phyloP scores from a whole-genome alignment of 2,113 vertebrate genomes.

The Pelecanoides urinatrix region DNA sequence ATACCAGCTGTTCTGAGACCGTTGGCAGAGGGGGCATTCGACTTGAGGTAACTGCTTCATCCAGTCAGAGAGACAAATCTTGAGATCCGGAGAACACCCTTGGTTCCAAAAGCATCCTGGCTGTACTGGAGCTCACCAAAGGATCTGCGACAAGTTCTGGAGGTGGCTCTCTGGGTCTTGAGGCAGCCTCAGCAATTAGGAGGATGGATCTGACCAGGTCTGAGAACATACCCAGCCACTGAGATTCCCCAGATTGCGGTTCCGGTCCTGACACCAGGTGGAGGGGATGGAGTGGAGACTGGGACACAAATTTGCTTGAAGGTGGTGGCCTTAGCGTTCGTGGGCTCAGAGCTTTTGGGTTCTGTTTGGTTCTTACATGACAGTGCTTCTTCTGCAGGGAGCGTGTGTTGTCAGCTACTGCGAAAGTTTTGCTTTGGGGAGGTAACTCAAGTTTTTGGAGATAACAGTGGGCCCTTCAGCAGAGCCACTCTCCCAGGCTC shows the following conservation, averaged over 20 bases:
- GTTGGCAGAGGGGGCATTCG: too few species aligned
- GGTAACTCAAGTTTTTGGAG: not conserved
- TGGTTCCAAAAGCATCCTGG: not conserved
- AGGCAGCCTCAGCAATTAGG: not conserved
- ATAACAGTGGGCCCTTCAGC: rapidly evolving
- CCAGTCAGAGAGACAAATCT: not conserved
- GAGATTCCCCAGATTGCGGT: too few species aligned
- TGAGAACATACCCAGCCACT: not conserved
- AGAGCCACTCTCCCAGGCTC: too few species aligned
- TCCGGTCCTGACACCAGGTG: rapidly evolving
- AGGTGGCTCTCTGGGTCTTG: not conserved
- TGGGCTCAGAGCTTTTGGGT: not conserved
- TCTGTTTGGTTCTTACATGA: not conserved
- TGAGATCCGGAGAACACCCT: not conserved
- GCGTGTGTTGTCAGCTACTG: rapidly evolving
- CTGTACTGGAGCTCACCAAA: not conserved
- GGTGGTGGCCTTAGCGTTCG: rapidly evolving
- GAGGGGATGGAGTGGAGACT: not conserved
- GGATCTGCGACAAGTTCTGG: not conserved
- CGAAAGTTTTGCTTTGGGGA: not conserved
- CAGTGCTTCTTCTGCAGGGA: not conserved
- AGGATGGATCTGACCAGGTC: not conserved
- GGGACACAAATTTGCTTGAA: not conserved
- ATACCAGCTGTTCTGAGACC: rapidly evolving
- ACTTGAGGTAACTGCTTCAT: not conserved